These are phyloP conservation scores for Phylloscopus trochiloides DNA, from an alignment of 2,113 vertebrate species.

Conservation along the genomic window DNA sequence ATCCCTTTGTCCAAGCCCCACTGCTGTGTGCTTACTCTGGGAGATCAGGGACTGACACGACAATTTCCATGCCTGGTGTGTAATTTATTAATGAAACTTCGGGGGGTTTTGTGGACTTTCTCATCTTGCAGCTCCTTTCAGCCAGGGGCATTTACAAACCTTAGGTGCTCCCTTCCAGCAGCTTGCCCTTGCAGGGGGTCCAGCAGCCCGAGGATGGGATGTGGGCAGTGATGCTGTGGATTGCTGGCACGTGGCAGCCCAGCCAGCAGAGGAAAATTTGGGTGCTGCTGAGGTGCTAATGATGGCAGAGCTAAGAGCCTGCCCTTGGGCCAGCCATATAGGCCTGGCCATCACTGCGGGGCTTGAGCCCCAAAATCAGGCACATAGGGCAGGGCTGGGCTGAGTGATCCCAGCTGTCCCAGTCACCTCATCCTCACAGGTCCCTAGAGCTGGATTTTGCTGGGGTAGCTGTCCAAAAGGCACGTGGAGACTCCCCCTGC, in stretches of 20 bases:
- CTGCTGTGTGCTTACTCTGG: not conserved
- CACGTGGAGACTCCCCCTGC: rapidly evolving
- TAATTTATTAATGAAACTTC: rapidly evolving
- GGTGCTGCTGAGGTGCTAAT: not conserved
- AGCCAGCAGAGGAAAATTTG: rapidly evolving
- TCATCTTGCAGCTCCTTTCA: not conserved
- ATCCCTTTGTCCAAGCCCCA: not conserved
- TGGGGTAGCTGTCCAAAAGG: not conserved
- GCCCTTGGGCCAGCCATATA: too few species aligned
- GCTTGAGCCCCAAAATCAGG: not conserved
- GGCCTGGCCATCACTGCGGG: rapidly evolving
- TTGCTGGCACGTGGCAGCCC: not conserved
- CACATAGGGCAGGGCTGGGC: not conserved
- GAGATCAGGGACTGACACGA: too few species aligned
- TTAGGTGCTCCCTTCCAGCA: not conserved
- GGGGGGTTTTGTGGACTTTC: not conserved
- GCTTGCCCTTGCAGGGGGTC: not conserved
- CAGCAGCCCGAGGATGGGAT: not conserved
- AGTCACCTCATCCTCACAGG: too few species aligned
- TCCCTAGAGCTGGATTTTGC: not conserved
- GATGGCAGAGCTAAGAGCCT: not conserved
- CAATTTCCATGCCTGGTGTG: rapidly evolving
- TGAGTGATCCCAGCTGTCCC: not conserved
- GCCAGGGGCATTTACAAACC: rapidly evolving
- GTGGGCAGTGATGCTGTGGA: not conserved